Conservation (phyloP, 2,888 invertebrate genomes). For the Acheta domesticus region DNA sequence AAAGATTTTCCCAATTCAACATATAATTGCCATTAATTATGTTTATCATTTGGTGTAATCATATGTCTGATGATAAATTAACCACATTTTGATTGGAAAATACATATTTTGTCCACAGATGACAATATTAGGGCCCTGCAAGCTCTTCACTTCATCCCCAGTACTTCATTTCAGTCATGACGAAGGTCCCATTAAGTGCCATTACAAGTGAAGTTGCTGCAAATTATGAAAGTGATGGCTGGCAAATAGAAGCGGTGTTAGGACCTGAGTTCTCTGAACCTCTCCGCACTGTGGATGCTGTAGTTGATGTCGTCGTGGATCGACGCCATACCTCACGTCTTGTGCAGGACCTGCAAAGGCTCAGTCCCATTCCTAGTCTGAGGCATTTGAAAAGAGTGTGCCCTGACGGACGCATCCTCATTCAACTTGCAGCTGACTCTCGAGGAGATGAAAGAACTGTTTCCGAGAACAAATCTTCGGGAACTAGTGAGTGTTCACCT, state of each 20-base stretch:
- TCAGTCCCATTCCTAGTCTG: slow-evolving; percentile 58
- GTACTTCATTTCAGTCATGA: too few relatives aligned
- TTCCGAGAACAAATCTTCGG: too few relatives aligned
- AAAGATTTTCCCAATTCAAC: too few relatives aligned
- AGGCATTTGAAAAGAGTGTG: slow-evolving; percentile 72
- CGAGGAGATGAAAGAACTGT: neutral
- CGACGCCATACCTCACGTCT: slow-evolving; percentile 61
- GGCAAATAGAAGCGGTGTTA: neutral
- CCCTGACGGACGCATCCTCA: slow-evolving; percentile 56
- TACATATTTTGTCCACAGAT: too few relatives aligned
- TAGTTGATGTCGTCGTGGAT: slow-evolving; percentile 58
- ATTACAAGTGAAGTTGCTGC: neutral
- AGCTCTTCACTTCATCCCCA: too few relatives aligned
- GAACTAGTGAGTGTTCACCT: too few relatives aligned
- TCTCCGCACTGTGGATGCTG: slow-evolving; percentile 52
- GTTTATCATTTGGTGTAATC: too few relatives aligned
- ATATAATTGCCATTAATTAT: too few relatives aligned
- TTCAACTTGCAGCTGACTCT: slow-evolving; percentile 43
- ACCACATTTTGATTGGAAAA: too few relatives aligned
- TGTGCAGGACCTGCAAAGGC: slow-evolving; percentile 57
- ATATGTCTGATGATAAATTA: too few relatives aligned
- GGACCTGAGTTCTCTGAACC: neutral
- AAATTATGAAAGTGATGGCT: neutral
- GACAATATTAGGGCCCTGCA: too few relatives aligned
- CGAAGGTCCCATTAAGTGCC: neutral